Evolutionary conservation across 2,113 vertebrate genomes (phyloP).

Genomic region (Campylomormyrus tamandua): DNA sequence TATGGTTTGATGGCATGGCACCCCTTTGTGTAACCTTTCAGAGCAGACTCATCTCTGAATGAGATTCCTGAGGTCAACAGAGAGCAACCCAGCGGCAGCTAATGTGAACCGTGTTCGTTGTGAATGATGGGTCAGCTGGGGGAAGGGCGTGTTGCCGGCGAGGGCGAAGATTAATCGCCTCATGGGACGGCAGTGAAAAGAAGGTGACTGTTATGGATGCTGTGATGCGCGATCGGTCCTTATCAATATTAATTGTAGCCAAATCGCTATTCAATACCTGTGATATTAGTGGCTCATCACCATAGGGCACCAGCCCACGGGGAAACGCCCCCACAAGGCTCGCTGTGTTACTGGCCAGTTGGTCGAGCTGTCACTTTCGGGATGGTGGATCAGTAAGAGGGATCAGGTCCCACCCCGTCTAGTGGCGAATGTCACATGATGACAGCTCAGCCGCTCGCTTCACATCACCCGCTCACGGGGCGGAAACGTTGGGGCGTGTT

Average conservation of each 20-base stretch:
- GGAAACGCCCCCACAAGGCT: neutral
- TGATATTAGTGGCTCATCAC: neutral
- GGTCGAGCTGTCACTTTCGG: neutral
- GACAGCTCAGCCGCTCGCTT: neutral
- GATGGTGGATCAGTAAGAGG: slow-evolving; percentile 18
- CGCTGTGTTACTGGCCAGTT: neutral
- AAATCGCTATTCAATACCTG: slow-evolving; percentile 28
- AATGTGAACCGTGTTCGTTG: neutral
- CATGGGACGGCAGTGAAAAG: neutral
- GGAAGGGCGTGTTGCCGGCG: neutral
- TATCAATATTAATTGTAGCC: slow-evolving; percentile 28
- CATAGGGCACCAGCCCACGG: neutral
- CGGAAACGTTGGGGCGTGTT: slow-evolving; percentile 22
- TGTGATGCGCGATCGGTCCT: neutral
- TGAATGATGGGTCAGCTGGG: slow-evolving; percentile 3
- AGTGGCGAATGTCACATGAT: slow-evolving; percentile 25
- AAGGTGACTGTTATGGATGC: neutral
- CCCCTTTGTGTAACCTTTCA: neutral
- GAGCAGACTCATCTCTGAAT: neutral
- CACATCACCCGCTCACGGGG: neutral
- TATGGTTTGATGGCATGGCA: neutral
- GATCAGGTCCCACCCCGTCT: slow-evolving; percentile 19
- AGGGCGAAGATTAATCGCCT: neutral
- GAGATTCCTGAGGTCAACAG: neutral
- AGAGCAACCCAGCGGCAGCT: neutral